phyloP scores from a whole-genome alignment of 2,113 vertebrate species.

The Megaceryle maxima region DNA sequence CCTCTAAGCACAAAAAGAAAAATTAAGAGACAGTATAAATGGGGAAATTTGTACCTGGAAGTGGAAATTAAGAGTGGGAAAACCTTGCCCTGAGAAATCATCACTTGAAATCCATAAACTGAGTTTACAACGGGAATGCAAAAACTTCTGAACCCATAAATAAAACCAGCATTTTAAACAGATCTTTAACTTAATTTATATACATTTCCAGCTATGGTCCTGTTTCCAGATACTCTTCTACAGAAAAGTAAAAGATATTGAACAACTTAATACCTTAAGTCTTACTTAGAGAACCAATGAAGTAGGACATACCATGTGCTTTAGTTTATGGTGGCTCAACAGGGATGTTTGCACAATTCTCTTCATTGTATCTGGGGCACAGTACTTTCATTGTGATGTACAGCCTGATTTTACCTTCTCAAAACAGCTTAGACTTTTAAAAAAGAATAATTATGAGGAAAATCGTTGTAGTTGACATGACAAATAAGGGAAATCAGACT shows the following conservation, averaged over 20 bases:
- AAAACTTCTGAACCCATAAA: neutral
- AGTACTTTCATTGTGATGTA: neutral
- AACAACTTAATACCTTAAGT: neutral
- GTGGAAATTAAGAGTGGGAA: neutral
- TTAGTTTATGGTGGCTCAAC: neutral
- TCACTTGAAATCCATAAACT: neutral
- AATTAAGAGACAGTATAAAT: neutral
- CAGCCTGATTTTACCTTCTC: neutral
- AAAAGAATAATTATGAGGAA: neutral
- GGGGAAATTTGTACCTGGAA: neutral
- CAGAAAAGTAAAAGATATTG: neutral
- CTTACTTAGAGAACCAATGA: neutral
- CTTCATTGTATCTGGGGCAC: neutral
- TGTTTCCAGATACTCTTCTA: neutral
- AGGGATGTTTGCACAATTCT: neutral
- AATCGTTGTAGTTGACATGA: neutral
- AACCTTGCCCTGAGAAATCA: neutral
- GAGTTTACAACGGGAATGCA: neutral
- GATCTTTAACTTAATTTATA: neutral
- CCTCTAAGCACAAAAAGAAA: neutral
- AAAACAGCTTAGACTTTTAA: neutral
- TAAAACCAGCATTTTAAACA: neutral
- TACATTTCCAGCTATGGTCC: neutral
- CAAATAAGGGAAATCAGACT: neutral
- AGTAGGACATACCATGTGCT: neutral